Conservation (phyloP, 2,797 vertebrate species). For the Acrocephalus scirpaceus region DNA sequence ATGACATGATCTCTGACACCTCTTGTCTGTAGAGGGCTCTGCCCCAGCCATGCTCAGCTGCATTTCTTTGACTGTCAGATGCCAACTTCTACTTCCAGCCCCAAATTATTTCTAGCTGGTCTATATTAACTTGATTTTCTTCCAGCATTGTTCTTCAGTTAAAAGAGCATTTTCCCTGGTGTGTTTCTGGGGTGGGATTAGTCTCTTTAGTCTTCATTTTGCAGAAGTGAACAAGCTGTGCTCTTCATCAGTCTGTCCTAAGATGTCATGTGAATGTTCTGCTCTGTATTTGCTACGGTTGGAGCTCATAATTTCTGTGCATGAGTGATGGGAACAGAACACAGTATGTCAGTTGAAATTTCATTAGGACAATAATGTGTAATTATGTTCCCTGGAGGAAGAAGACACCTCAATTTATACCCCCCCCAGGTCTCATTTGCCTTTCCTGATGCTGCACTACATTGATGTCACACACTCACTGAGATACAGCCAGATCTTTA, state of each 20-base stretch:
- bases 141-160: background rate
- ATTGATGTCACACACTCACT: background rate
- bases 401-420: constrained; percentile 3
- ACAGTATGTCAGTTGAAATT: background rate
- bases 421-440: background rate
- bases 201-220: background rate
- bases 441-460: background rate
- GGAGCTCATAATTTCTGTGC: background rate
- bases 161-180: background rate
- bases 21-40: background rate
- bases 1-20: background rate
- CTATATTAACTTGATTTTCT: background rate
- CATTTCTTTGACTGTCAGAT: background rate
- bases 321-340: background rate
- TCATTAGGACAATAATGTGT: background rate
- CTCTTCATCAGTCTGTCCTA: background rate
- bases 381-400: constrained; percentile 8
- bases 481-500: background rate
- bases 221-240: background rate
- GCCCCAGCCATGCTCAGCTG: background rate
- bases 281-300: background rate
- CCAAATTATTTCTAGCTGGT: background rate
- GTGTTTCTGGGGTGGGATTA: background rate
- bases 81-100: background rate
- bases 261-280: background rate